Percentiles rank a stretch among this genome's conserved stretches.
These are phyloP conservation scores for Sebastiscus tertius DNA, from an alignment of 2,797 vertebrate genomes.

Conservation along the genomic window DNA sequence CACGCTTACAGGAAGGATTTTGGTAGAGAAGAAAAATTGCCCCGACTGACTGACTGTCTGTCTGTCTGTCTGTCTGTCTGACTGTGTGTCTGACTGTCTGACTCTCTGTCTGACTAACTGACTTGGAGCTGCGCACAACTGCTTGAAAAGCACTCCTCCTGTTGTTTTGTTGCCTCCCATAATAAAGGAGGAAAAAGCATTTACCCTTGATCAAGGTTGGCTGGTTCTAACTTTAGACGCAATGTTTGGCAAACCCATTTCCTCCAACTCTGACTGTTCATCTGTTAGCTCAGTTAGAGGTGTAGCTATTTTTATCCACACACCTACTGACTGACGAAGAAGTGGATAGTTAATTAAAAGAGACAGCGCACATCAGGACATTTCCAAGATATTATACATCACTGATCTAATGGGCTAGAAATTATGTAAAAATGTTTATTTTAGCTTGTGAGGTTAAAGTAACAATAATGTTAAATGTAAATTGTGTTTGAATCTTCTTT, in stretches of 20 bases:
- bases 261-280: constrained; percentile 73
- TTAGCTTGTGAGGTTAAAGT: background rate
- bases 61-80: constrained; percentile 10
- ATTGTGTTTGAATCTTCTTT: background rate
- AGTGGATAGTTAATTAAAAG: constrained; percentile 70
- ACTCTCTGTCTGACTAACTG: constrained; percentile 29
- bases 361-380: constrained; percentile 41
- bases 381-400: constrained; percentile 17
- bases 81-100: constrained; percentile 25
- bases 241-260: constrained; percentile 74
- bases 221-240: constrained; percentile 76
- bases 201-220: constrained; percentile 84
- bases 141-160: constrained; percentile 60
- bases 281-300: constrained; percentile 72
- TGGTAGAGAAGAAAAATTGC: constrained; percentile 76
- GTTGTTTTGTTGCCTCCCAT: constrained; percentile 54
- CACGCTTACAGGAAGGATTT: constrained; percentile 80
- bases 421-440: background rate
- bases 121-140: constrained; percentile 50
- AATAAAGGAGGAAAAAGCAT: constrained; percentile 36
- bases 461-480: background rate
- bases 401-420: too few species aligned
- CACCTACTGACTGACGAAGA: constrained; percentile 59
- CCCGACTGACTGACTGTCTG: constrained; percentile 40
- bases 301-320: constrained; percentile 71